These are phyloP conservation scores for Drosophila melanosoma DNA, from an alignment of 2,888 invertebrate genomes.

Conservation along the genomic window DNA sequence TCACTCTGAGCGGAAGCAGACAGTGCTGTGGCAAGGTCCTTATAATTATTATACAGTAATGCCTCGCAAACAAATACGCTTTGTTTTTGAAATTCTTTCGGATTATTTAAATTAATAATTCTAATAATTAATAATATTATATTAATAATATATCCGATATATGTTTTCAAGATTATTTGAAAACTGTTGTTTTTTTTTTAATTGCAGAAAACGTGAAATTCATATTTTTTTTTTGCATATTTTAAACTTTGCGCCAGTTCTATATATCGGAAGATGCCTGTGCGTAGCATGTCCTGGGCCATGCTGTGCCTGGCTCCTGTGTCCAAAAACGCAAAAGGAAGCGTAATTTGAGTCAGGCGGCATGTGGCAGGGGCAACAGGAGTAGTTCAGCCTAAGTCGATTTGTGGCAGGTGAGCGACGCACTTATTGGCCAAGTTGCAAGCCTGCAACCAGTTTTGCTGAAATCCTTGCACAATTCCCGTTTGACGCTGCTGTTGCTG, in stretches of 20 bases:
- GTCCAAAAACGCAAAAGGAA: slow-evolving; percentile 36
- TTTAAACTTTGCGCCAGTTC: not conserved
- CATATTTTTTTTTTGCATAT: no score
- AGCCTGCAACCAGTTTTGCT: slow-evolving; percentile 44
- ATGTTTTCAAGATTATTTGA: no score
- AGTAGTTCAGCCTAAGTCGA: slow-evolving; percentile 12
- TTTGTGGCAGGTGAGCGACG: slow-evolving; percentile 60
- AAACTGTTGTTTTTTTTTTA: no score
- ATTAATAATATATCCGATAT: not conserved
- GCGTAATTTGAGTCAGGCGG: slow-evolving; percentile 74
- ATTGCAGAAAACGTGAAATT: no score
- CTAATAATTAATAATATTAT: no score
- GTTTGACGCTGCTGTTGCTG: slow-evolving; percentile 30
- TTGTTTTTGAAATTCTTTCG: not conserved
- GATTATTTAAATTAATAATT: not conserved
- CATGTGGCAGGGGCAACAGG: slow-evolving; percentile 66
- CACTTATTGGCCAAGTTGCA: slow-evolving; percentile 16
- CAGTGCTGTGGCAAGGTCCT: slow-evolving; percentile 40
- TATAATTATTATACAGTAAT: slow-evolving; percentile 62
- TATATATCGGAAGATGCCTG: not conserved
- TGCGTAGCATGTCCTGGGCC: slow-evolving; percentile 12
- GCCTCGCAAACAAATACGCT: not conserved
- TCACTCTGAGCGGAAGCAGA: slow-evolving; percentile 58
- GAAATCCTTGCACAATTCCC: slow-evolving; percentile 68
- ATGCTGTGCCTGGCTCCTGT: slow-evolving; percentile 5